Conservation (phyloP, 2,113 vertebrate species). For the Gasterosteus nipponicus region DNA sequence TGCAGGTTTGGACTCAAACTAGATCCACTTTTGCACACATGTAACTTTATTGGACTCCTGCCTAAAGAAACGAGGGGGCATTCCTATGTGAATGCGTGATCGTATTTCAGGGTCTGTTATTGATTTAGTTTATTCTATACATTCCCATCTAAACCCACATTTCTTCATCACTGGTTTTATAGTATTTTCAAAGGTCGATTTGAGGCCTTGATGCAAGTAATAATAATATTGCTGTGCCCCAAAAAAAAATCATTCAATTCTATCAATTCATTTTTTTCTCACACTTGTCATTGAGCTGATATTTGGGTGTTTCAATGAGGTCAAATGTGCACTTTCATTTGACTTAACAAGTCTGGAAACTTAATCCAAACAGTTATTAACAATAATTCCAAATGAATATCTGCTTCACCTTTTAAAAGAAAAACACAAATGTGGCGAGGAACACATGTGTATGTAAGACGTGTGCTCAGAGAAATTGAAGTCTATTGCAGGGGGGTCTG, state of each 20-base stretch:
- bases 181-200: conserved; percentile 2
- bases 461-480: conserved; percentile 67
- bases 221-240: neutral
- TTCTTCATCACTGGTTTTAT: neutral
- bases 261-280: neutral
- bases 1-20: conserved; percentile 43
- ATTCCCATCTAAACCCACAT: neutral
- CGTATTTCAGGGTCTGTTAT: conserved; percentile 73
- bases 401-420: conserved; percentile 8
- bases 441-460: conserved; percentile 38
- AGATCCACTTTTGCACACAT: conserved; percentile 33
- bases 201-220: neutral
- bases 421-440: conserved; percentile 8
- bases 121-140: conserved; percentile 60
- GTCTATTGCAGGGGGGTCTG: conserved; percentile 57
- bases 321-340: neutral
- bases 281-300: neutral
- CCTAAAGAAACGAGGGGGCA: conserved; percentile 40
- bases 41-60: conserved; percentile 62
- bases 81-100: conserved; percentile 67
- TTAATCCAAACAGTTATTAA: neutral
- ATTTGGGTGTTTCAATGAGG: neutral
- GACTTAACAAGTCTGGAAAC: neutral
- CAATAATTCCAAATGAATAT: neutral
- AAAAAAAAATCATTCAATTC: neutral